Evolutionary conservation across 1,140 invertebrate genomes (phyloP).

Genomic region (Lepidurus couesii): DNA sequence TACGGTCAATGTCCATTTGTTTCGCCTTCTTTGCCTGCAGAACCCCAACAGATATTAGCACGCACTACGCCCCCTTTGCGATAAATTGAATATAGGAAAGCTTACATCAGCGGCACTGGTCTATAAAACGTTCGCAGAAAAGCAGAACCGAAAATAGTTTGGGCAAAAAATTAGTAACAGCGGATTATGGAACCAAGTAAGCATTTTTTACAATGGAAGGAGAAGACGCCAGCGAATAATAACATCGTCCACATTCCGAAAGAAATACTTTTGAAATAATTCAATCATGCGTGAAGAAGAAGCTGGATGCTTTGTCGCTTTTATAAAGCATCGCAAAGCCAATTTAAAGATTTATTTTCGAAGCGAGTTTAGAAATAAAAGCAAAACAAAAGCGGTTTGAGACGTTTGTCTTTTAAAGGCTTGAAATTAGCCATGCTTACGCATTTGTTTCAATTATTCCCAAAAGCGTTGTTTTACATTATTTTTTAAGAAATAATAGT

Average conservation of each 20-base stretch:
- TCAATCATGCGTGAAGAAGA: not conserved
- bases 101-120: not conserved
- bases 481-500: no score
- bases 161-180: not conserved
- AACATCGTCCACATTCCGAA: not conserved
- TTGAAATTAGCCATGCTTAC: no score
- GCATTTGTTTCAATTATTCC: no score
- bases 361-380: no score
- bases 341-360: no score
- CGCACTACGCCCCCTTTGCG: not conserved
- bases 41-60: not conserved
- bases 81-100: not conserved
- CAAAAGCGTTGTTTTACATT: no score
- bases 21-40: slow-evolving; percentile 73
- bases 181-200: not conserved
- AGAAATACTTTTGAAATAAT: not conserved
- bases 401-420: no score
- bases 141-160: not conserved
- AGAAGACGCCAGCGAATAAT: not conserved
- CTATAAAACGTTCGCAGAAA: not conserved
- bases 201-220: not conserved
- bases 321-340: no score
- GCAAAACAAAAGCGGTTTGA: no score
- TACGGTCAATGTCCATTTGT: slow-evolving; percentile 87
- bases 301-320: no score